These are phyloP conservation scores for Hydriomena furcata DNA, from an alignment of 2,888 invertebrate genomes.

Conservation along the genomic window DNA sequence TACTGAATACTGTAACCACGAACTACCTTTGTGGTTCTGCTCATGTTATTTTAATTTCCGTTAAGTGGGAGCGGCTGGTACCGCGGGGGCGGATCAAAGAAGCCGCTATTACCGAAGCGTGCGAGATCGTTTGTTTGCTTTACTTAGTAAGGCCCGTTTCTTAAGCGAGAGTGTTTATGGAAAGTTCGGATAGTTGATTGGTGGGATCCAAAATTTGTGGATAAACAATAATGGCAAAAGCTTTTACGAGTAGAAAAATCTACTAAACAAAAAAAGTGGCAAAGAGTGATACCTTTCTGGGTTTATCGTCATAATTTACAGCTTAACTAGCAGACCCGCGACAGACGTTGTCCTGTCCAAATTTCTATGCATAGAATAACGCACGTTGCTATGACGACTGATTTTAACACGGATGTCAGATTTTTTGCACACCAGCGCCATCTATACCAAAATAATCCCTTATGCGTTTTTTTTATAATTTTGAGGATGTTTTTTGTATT, in stretches of 20 bases:
- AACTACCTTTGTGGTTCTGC: conserved; percentile 12
- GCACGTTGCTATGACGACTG: no score
- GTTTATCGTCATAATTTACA: background rate
- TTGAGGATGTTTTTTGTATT: no score
- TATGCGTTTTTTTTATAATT: no score
- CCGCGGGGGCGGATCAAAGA: conserved; percentile 55
- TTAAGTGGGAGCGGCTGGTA: conserved; percentile 53
- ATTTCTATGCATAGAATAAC: no score
- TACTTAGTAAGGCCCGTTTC: conserved; percentile 30
- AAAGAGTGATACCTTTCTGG: no score
- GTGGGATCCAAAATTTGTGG: conserved; percentile 1
- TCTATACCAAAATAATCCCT: no score
- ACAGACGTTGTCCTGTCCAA: no score
- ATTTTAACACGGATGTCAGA: no score
- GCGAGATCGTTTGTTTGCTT: conserved; percentile 25
- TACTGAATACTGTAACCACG: background rate
- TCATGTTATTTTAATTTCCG: conserved; percentile 65
- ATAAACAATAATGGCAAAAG: background rate
- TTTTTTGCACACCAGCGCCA: no score
- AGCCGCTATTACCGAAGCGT: conserved; percentile 48
- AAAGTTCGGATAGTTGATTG: conserved; percentile 6
- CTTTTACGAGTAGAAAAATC: background rate
- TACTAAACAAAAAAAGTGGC: no score
- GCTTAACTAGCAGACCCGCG: no score
- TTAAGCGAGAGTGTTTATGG: conserved; percentile 32